Conservation (phyloP, 2,888 invertebrate species). For the Leucozona laternaria region DNA sequence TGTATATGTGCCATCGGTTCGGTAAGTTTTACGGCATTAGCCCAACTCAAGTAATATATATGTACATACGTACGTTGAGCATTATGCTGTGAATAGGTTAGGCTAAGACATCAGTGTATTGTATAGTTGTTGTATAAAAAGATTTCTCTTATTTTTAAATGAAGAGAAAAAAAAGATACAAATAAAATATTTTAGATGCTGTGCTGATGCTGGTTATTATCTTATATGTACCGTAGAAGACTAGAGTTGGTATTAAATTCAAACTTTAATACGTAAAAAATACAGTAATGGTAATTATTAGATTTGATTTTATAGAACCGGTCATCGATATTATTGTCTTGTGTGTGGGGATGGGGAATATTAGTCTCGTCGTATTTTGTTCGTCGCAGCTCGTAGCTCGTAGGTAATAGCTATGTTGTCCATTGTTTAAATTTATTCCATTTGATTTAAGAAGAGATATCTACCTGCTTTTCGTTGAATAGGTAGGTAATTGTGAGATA, state of each 20-base stretch:
- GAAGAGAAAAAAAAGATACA: slow-evolving; percentile 13
- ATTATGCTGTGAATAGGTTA: slow-evolving; percentile 34
- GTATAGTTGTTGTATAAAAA: slow-evolving; percentile 24
- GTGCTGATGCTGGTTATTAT: slow-evolving; percentile 20
- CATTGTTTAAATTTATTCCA: slow-evolving; percentile 67
- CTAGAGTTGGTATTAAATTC: slow-evolving; percentile 44
- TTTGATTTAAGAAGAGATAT: slow-evolving; percentile 58
- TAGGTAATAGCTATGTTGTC: slow-evolving; percentile 45
- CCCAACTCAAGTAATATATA: slow-evolving; percentile 36
- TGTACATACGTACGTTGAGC: slow-evolving; percentile 23
- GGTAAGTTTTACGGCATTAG: slow-evolving; percentile 51
- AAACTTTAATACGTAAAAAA: slow-evolving; percentile 53
- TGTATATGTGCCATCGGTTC: slow-evolving; percentile 56
- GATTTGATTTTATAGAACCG: slow-evolving; percentile 72
- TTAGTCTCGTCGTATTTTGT: slow-evolving; percentile 28
- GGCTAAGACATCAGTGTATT: slow-evolving; percentile 19
- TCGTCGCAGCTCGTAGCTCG: slow-evolving; percentile 34
- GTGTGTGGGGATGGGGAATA: too few species aligned
- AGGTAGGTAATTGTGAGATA: slow-evolving; percentile 64
- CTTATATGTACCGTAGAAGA: slow-evolving; percentile 37
- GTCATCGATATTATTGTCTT: slow-evolving; percentile 64
- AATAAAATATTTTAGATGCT: slow-evolving; percentile 41
- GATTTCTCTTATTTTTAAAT: slow-evolving; percentile 42
- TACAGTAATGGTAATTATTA: slow-evolving; percentile 74
- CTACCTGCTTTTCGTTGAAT: slow-evolving; percentile 50